Evolutionary conservation across 2,797 vertebrate species (phyloP), one percentile per base, ranked within the genome.

Genomic region (Sebastolobus altivelis): DNA sequence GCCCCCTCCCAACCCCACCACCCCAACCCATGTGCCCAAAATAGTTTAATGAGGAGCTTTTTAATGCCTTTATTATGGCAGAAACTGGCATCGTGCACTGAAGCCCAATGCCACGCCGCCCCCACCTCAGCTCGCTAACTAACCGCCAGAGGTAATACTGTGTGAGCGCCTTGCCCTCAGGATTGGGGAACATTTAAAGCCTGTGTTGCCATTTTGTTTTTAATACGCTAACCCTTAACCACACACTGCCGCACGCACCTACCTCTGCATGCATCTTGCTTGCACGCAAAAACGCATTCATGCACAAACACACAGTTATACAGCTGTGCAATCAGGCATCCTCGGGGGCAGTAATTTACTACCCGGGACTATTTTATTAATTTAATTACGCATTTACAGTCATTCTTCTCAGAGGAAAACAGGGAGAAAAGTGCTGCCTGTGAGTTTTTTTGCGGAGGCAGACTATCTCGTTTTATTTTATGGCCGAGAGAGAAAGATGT

Each of bases 341-440:
- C 92, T 81, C 65, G 29, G 80, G 88, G 83, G 87, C 79, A 16
- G 74, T 91, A 88, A 94, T 94, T 95, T 94, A 95, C 91, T 88
- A 87, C 83, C 80, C 60, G 72, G 91, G 90, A 93, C 85, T 88
- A 81, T 94, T 95, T 95, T 94, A 95, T 94, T 94, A 92, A 92
- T 90, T 84, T 94, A 95, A 95, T 96, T 95, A 95, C 92, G 91
- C 89, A 81, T 95, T 94, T 95, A 95, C 91, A 90, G 80, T 93
- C 90, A 81, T 94, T 93, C 88, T 91, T 89, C 78, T 90, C 84
- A 59, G 81, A 87, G 88, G 72, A 91, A 92, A 89, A 89, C 77
- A 86, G 83, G 79, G 76, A 90, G 84, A 66, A 93, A 94, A 95
- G 90, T 93, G 93, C 93, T 93, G 93, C 90, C 88, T 93, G 92